phyloP scores from a whole-genome alignment of 2,113 vertebrate genomes.

The Thermophis baileyi region DNA sequence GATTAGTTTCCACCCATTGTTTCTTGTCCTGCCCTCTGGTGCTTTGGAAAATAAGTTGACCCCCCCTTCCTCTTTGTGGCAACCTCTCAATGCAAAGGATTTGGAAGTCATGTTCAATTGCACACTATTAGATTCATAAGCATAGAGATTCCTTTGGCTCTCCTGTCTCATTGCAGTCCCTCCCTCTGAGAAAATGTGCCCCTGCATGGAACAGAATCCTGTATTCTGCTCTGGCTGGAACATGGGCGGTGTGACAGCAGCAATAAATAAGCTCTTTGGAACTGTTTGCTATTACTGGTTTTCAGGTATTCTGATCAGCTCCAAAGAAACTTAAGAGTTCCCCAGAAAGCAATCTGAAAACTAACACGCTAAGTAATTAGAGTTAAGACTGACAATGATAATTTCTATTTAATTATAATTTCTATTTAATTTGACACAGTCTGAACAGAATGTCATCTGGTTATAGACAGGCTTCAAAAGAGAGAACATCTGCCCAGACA shows the following conservation, averaged over 20 bases:
- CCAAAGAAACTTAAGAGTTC: not conserved
- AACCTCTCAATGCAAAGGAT: not conserved
- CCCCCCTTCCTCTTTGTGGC: too few species aligned
- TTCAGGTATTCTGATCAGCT: not conserved
- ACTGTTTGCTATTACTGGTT: not conserved
- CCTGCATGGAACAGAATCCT: not conserved
- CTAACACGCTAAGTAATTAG: not conserved
- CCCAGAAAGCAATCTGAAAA: not conserved
- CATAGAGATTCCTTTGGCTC: not conserved
- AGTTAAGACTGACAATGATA: not conserved
- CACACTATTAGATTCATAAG: not conserved
- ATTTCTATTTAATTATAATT: slow-evolving; percentile 1
- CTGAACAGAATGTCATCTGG: slow-evolving; percentile 2
- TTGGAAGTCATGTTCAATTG: not conserved
- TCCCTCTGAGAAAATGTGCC: not conserved
- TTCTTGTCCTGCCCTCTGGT: too few species aligned
- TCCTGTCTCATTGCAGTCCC: not conserved
- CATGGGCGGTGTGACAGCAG: not conserved
- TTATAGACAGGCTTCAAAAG: slow-evolving; percentile 3
- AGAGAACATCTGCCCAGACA: not conserved
- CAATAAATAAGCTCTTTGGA: not conserved
- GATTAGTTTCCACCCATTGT: too few species aligned
- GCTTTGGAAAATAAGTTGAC: too few species aligned
- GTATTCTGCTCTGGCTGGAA: not conserved
- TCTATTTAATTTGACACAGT: slow-evolving; percentile 3